phyloP scores from a whole-genome alignment of 2,888 invertebrate species.

The Coleophora flavipennella region DNA sequence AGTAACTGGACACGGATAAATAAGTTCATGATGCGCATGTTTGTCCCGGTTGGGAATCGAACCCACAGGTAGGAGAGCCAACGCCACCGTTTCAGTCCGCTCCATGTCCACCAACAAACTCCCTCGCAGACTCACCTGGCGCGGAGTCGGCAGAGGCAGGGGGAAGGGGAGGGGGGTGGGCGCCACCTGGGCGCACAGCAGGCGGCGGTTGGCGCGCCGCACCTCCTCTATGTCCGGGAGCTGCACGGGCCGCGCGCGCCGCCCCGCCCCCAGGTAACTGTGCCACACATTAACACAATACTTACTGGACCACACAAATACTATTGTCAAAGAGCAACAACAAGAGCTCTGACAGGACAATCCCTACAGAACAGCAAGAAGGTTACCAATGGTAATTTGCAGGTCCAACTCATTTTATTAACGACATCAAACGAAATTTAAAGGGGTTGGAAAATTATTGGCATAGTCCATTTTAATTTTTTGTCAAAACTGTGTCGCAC shows the following conservation, averaged over 20 bases:
- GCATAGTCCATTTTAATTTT: too few relatives aligned
- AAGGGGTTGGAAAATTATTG: too few relatives aligned
- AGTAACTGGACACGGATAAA: background rate
- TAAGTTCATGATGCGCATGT: background rate
- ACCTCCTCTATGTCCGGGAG: constrained; percentile 4
- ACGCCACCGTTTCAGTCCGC: background rate
- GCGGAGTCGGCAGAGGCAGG: background rate
- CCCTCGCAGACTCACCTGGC: background rate
- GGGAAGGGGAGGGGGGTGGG: background rate
- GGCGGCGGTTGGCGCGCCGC: constrained; percentile 1
- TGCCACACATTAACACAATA: background rate
- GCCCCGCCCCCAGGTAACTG: background rate
- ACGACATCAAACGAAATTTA: too few relatives aligned
- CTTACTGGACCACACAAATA: background rate
- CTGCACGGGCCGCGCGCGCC: constrained; percentile 2
- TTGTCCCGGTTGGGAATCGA: too few relatives aligned
- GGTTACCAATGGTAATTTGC: too few relatives aligned
- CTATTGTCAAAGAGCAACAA: too few relatives aligned
- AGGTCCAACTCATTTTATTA: too few relatives aligned
- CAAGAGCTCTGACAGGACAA: too few relatives aligned
- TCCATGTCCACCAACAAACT: background rate
- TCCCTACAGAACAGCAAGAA: too few relatives aligned
- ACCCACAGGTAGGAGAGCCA: background rate
- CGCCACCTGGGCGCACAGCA: constrained; percentile 2
- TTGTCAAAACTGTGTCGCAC: too few relatives aligned